Conservation (phyloP, 1,140 invertebrate genomes). For the Drosophila leontia region DNA sequence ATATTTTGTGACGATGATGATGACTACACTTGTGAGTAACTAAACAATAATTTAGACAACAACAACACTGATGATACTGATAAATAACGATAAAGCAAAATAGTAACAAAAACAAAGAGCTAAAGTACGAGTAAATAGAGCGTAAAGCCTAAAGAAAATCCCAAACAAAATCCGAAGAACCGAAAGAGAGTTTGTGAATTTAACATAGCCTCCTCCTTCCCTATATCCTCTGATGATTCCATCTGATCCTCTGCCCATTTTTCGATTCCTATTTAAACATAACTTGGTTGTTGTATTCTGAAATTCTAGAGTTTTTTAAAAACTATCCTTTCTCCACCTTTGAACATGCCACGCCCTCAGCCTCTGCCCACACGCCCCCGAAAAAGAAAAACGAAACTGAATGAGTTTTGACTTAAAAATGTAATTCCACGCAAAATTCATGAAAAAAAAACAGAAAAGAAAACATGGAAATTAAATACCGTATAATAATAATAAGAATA, state of each 20-base stretch:
- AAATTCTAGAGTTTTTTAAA: conserved; percentile 75
- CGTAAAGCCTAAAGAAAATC: conserved; percentile 40
- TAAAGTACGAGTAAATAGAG: conserved; percentile 58
- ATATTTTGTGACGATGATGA: conserved; percentile 65
- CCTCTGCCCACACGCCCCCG: conserved; percentile 19
- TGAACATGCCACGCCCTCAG: conserved; percentile 12
- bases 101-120: conserved; percentile 53
- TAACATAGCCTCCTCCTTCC: conserved; percentile 53
- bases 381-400: conserved; percentile 48
- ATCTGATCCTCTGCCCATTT: conserved; percentile 9
- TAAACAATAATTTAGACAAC: conserved; percentile 84
- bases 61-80: conserved; percentile 74
- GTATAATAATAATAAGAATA: conserved; percentile 67
- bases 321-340: conserved; percentile 51
- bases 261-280: conserved; percentile 50
- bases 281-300: conserved; percentile 65
- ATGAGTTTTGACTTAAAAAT: conserved; percentile 82
- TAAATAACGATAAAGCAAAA: conserved; percentile 78
- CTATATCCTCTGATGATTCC: conserved; percentile 6
- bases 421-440: conserved; percentile 78
- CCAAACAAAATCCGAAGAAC: not conserved
- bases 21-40: conserved; percentile 79
- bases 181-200: conserved; percentile 58
- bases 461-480: conserved; percentile 49
- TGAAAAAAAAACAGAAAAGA: conserved; percentile 47